Percentiles rank a stretch among this genome's conserved stretches.
Conservation (phyloP, 2,888 invertebrate genomes). For the Phalera bucephala region DNA sequence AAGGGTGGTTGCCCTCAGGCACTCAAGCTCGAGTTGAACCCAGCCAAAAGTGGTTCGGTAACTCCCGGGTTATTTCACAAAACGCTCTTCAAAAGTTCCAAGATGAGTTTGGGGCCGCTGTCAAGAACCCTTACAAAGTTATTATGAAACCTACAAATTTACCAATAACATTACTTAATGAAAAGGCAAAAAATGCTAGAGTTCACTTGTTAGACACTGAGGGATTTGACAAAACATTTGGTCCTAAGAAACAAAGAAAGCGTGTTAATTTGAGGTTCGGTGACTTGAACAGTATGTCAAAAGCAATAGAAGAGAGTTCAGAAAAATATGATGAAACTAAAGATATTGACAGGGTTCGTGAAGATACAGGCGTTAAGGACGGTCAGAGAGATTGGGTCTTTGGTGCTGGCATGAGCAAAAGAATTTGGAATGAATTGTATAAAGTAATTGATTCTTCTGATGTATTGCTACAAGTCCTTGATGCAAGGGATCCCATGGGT, state of each 20-base stretch:
- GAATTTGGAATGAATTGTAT: constrained; percentile 99
- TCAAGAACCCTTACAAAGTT: constrained; percentile 98
- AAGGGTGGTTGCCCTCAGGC: constrained; percentile 94
- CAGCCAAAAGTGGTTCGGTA: constrained; percentile 99
- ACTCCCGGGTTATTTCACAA: constrained; percentile 98
- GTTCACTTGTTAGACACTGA: constrained; percentile 98
- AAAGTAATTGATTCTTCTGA: constrained; percentile 99
- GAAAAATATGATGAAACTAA: constrained; percentile 91
- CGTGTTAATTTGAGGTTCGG: constrained; percentile 90
- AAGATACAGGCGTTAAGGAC: constrained; percentile 91
- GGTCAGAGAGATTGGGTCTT: constrained; percentile 96
- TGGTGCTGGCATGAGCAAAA: constrained; percentile 96
- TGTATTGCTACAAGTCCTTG: constrained; percentile 97
- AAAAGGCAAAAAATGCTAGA: constrained; percentile 93
- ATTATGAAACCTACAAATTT: constrained; percentile 98
- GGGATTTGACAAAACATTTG: constrained; percentile 96
- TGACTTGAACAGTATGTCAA: constrained; percentile 90
- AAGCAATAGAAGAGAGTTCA: constrained; percentile 86
- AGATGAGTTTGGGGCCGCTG: constrained; percentile 96
- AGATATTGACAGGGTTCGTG: constrained; percentile 92
- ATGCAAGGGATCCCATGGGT: constrained; percentile 98
- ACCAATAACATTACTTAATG: constrained; percentile 96
- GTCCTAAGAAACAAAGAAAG: constrained; percentile 96
- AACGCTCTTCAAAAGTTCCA: constrained; percentile 94
- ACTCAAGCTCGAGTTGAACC: constrained; percentile 97